phyloP scores from a whole-genome alignment of 2,797 vertebrate species.

The Gila robusta region DNA sequence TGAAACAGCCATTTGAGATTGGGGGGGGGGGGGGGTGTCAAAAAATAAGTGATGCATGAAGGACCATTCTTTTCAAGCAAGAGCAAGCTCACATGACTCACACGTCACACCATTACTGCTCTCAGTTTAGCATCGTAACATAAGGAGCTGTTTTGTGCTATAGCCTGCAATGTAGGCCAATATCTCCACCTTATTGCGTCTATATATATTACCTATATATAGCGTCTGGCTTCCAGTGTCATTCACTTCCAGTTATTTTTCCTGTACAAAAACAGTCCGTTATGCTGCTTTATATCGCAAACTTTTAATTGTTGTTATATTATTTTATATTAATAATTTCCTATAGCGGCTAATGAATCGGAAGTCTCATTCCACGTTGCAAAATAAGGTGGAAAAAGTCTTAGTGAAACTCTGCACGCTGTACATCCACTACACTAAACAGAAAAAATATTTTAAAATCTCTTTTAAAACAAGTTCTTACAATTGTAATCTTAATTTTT shows the following conservation, averaged over 20 bases:
- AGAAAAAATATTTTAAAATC: neutral
- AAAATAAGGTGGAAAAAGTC: neutral
- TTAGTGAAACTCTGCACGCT: neutral
- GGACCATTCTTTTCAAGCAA: constrained; percentile 36
- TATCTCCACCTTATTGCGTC: neutral
- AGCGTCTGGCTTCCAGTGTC: neutral
- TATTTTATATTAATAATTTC: neutral
- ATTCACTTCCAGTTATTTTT: neutral
- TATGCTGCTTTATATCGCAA: neutral
- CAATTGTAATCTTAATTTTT: neutral
- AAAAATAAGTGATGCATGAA: constrained; percentile 45
- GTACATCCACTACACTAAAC: neutral
- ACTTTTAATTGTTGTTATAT: neutral
- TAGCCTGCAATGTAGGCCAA: neutral
- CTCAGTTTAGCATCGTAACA: neutral
- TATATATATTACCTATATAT: too few species aligned
- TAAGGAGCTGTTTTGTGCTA: constrained; percentile 6
- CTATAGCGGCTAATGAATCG: neutral
- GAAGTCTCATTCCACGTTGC: neutral
- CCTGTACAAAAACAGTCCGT: neutral
- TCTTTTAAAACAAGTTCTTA: neutral
- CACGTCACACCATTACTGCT: constrained; percentile 2
- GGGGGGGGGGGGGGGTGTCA: neutral
- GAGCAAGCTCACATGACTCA: constrained; percentile 29
- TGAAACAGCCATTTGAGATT: constrained; percentile 24